Conservation (phyloP, 64 coral and sea anemone species). For the Exaiptasia diaphana region DNA sequence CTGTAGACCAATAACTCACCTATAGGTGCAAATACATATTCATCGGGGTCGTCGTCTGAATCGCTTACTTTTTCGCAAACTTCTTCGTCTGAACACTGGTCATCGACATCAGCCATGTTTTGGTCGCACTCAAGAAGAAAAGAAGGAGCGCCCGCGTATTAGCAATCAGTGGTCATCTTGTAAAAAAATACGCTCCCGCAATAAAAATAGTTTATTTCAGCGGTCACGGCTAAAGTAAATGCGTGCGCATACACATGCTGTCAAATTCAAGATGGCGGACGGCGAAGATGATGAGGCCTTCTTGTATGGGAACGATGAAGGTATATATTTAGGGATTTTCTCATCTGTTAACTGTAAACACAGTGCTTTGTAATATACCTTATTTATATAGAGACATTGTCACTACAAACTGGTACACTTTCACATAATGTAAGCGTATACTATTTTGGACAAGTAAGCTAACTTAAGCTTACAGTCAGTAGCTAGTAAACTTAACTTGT, state of each 20-base stretch:
- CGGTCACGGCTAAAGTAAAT: background rate
- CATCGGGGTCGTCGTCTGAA: conserved; percentile 38
- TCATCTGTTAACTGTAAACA: no score
- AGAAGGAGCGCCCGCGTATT: background rate
- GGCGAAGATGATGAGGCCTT: conserved; percentile 58
- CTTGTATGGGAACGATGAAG: conserved; percentile 40
- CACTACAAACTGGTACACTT: no score
- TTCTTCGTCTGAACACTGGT: conserved; percentile 22
- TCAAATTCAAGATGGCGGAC: conserved; percentile 66
- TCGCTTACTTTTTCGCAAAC: conserved; percentile 49
- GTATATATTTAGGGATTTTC: background rate
- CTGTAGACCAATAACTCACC: conserved; percentile 1
- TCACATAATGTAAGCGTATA: no score
- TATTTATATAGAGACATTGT: no score
- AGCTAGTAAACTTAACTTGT: no score
- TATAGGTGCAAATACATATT: conserved; percentile 69
- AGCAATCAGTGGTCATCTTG: background rate
- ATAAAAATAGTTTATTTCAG: background rate
- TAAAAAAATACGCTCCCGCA: background rate
- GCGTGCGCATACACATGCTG: conserved; percentile 54
- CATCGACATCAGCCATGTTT: conserved; percentile 34
- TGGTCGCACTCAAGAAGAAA: background rate
- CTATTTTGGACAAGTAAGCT: no score
- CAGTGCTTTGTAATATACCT: no score
- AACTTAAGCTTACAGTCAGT: no score